Base-by-base conservation (phyloP, 2,113 vertebrate genomes). In the Potamarius usumacintae region DNA sequence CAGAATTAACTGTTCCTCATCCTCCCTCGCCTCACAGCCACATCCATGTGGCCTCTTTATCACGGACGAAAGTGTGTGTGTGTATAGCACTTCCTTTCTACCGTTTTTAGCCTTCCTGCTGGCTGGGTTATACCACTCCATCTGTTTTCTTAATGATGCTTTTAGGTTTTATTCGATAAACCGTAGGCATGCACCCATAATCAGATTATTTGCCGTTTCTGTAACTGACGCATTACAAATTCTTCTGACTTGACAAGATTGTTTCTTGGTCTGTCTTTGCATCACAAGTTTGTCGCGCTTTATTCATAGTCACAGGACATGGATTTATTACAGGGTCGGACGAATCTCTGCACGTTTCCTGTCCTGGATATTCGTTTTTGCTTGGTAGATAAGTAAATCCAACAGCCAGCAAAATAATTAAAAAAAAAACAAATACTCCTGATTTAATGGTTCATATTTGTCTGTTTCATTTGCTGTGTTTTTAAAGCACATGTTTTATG, bases 1-100 rank as follows among this genome's bases (percentile, higher is more conserved):
- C 53, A 58, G 14, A 69, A 71, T 69, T 30, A 84, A 71, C 65
- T 20, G 62, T 84, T 84, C n/a, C 25, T 84, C 62, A 50, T 86
- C 30, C 79, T 71, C 69, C n/a, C 55, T 87, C 55, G 76, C 62
- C 62, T 69, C 11, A 20, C 62, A 27, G 30, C 57, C 57, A 48
- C 79, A 82, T 82, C 57, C 79, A 82, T 62, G 57, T 60, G 55
- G 57, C 78, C 78, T 11, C 53, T 22, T 81, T 34, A 81, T 81
- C 78, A 58, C 8, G 0, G 6, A 27, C 20, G 52, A 65, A 67
- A 82, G 52, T 72, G 14, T 65, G 65, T 86, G 42, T 14, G 48
- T 14, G 22, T 63, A 57, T 62, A 22, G 42, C 11, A 17, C 57
- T 20, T 12, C 81, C 72, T 62, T 42, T 55, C 0, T 4, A 15